Conservation (phyloP, 2,888 invertebrate species). For the Tricholauxania praeusta region DNA sequence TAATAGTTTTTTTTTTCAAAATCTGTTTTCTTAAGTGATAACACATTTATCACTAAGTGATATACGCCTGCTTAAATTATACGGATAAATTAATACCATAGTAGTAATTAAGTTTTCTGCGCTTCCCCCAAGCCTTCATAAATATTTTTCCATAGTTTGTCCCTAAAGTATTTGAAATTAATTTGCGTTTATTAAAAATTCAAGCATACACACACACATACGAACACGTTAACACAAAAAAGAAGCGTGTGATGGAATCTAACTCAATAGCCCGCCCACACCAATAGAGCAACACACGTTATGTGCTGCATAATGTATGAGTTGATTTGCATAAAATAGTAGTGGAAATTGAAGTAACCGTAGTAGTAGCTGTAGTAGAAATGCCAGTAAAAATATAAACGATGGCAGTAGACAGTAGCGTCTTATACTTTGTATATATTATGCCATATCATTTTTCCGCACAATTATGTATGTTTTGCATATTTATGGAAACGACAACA, state of each 20-base stretch:
- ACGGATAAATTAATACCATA: not conserved
- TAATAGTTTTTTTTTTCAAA: too few relatives aligned
- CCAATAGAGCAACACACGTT: not conserved
- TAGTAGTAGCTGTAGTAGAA: not conserved
- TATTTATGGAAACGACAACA: not conserved
- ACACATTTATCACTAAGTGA: too few relatives aligned
- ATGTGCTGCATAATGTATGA: not conserved
- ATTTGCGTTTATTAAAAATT: slow-evolving; percentile 16
- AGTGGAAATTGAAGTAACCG: not conserved
- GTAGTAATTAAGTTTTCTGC: slow-evolving; percentile 1
- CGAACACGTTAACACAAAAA: not conserved
- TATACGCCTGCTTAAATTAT: not conserved
- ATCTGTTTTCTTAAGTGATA: not conserved
- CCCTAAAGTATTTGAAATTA: slow-evolving; percentile 14
- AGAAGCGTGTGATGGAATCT: slow-evolving; percentile 14
- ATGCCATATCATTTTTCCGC: not conserved
- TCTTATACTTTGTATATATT: not conserved
- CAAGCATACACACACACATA: not conserved
- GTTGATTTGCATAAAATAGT: not conserved
- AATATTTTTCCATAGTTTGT: not conserved
- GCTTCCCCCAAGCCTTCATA: not conserved
- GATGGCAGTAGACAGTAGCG: not conserved
- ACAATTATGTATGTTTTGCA: slow-evolving; percentile 2
- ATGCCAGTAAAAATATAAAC: not conserved
- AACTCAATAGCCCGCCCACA: not conserved